These are phyloP conservation scores for Drosophila varians DNA, from an alignment of 1,140 invertebrate species.

Conservation along the genomic window DNA sequence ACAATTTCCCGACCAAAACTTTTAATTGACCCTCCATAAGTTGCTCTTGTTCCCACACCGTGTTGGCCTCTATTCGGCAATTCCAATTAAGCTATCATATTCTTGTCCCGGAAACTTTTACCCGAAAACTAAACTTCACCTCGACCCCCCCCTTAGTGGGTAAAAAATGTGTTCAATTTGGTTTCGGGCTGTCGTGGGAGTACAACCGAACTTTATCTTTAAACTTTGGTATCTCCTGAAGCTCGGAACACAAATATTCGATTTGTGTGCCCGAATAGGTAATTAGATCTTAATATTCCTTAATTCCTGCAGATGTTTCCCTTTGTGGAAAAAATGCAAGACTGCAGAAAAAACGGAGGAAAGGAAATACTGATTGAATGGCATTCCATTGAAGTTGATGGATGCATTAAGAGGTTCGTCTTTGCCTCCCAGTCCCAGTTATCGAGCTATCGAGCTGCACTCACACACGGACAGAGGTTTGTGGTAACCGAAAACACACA, in stretches of 20 bases:
- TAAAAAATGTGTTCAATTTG: background rate
- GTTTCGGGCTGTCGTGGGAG: too few species aligned
- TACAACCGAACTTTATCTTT: too few species aligned
- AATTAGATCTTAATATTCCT: background rate
- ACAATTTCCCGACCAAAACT: slow-evolving; percentile 38
- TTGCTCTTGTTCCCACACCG: slow-evolving; percentile 8
- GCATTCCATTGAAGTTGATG: slow-evolving; percentile 59
- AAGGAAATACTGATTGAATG: slow-evolving; percentile 54
- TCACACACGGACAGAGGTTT: slow-evolving; percentile 30
- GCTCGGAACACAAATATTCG: too few species aligned
- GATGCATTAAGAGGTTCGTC: slow-evolving; percentile 43
- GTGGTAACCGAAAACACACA: slow-evolving; percentile 51
- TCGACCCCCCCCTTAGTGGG: too few species aligned
- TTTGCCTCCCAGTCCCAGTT: background rate
- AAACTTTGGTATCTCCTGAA: too few species aligned
- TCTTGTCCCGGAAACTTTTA: slow-evolving; percentile 53
- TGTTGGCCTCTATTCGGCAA: slow-evolving; percentile 32
- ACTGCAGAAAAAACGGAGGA: slow-evolving; percentile 18
- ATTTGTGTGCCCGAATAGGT: too few species aligned
- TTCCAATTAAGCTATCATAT: slow-evolving; percentile 59
- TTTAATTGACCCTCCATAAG: slow-evolving; percentile 45
- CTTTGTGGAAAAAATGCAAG: slow-evolving; percentile 24
- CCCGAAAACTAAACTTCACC: slow-evolving; percentile 17
- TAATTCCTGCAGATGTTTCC: slow-evolving; percentile 15
- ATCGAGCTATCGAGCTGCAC: background rate